Evolutionary conservation across 2,113 vertebrate species (phyloP).

Genomic region (Camarhynchus parvulus): DNA sequence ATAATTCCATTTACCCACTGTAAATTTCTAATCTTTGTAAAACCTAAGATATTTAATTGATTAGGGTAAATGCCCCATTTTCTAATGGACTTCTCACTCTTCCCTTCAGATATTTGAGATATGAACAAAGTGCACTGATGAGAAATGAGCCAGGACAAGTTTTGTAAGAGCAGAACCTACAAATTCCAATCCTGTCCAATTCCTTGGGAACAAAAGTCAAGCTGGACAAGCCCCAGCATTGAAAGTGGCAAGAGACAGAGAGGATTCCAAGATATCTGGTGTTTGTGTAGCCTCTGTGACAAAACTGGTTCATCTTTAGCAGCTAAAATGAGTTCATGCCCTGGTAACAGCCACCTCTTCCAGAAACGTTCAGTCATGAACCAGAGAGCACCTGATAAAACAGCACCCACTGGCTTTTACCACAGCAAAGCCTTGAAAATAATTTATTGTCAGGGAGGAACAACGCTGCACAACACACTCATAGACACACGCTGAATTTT

Average conservation of each 20-base stretch:
- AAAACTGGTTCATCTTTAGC: not conserved
- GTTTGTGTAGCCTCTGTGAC: not conserved
- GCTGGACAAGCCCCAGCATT: not conserved
- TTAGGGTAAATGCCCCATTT: not conserved
- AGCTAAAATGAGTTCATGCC: not conserved
- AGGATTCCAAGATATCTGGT: not conserved
- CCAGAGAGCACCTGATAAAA: not conserved
- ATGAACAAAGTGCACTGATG: not conserved
- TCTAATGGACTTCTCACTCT: not conserved
- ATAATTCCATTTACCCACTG: not conserved
- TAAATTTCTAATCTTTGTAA: slow-evolving; percentile 2
- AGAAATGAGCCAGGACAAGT: not conserved
- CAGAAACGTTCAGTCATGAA: not conserved
- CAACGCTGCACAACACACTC: not conserved
- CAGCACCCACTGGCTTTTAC: not conserved
- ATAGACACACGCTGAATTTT: not conserved
- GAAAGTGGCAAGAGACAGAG: fast-evolving
- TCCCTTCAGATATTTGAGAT: not conserved
- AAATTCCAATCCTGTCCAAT: not conserved
- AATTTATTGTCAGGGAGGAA: not conserved
- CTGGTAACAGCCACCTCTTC: not conserved
- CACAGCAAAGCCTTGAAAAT: not conserved
- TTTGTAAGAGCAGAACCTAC: not conserved
- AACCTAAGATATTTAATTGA: not conserved
- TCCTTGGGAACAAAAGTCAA: not conserved